Percentiles rank a stretch among this genome's conserved stretches.
phyloP scores from a whole-genome alignment of 64 coral and sea anemone genomes.

The Montipora foliosa region DNA sequence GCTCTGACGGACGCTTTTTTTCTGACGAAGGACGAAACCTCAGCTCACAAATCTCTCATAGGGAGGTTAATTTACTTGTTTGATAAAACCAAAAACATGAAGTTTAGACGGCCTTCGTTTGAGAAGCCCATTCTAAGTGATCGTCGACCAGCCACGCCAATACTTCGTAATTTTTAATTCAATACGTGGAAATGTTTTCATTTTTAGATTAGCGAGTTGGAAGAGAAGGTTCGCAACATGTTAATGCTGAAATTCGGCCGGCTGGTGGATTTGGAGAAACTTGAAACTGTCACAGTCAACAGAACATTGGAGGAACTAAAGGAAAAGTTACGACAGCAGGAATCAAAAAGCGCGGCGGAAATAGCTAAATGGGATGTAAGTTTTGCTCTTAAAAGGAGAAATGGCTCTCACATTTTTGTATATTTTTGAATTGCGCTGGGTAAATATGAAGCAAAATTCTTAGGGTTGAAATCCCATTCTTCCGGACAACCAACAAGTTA shows the following conservation, averaged over 20 bases:
- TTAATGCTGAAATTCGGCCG: slow-evolving; percentile 98
- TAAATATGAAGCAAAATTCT: too few species aligned
- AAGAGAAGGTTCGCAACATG: slow-evolving; percentile 98
- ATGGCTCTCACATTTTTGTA: too few species aligned
- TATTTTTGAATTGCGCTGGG: too few species aligned
- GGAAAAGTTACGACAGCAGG: slow-evolving; percentile 90
- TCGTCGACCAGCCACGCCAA: too few species aligned
- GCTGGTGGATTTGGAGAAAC: slow-evolving; percentile 92
- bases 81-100: background rate
- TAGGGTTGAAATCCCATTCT: too few species aligned
- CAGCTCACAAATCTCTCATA: background rate
- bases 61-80: background rate
- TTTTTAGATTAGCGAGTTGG: slow-evolving; percentile 90
- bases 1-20: too few species aligned
- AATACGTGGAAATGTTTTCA: background rate
- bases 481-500: too few species aligned
- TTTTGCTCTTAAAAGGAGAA: background rate
- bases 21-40: too few species aligned
- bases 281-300: slow-evolving; percentile 93
- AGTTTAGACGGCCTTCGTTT: too few species aligned
- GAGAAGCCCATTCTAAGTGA: too few species aligned
- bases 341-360: slow-evolving; percentile 73
- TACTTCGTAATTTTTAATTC: too few species aligned
- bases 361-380: slow-evolving; percentile 96
- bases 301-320: slow-evolving; percentile 98